Percentiles rank a stretch among this genome's conserved stretches.
Conservation (phyloP, 1,140 invertebrate genomes). For the Sarcophaga bullata region DNA sequence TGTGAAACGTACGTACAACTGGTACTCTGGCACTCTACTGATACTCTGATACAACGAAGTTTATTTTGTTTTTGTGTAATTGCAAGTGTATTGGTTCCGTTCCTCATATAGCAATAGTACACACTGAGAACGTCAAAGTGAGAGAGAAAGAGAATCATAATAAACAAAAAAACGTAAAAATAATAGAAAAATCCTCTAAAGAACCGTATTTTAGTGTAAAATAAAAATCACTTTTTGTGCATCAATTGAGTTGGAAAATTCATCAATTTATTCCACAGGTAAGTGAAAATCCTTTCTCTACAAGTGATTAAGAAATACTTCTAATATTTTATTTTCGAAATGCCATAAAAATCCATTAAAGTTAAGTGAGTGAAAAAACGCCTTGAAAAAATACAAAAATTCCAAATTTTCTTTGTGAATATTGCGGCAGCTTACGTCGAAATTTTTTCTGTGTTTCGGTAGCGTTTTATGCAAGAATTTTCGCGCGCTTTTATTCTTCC, state of each 20-base stretch:
- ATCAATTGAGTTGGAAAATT: conserved; percentile 41
- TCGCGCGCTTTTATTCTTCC: conserved; percentile 23
- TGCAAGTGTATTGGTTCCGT: too few species aligned
- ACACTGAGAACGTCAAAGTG: background rate
- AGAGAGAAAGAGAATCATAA: conserved; percentile 1
- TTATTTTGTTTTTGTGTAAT: too few species aligned
- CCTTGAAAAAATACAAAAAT: conserved; percentile 38
- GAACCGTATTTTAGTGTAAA: background rate
- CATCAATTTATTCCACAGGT: conserved; percentile 39
- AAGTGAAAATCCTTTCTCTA: conserved; percentile 44
- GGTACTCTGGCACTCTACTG: background rate
- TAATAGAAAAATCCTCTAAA: conserved; percentile 23
- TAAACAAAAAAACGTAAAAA: background rate
- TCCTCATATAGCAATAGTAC: background rate
- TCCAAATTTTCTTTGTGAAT: background rate
- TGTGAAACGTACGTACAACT: conserved; percentile 15
- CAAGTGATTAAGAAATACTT: conserved; percentile 35
- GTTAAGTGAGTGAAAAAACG: conserved; percentile 42
- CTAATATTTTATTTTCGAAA: conserved; percentile 44
- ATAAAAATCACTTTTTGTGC: conserved; percentile 41
- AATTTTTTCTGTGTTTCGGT: background rate
- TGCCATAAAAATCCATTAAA: conserved; percentile 32
- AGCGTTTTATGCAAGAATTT: background rate
- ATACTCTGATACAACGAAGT: too few species aligned
- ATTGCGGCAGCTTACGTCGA: background rate